These are phyloP conservation scores for honey bee (Apis mellifera) DNA, from an alignment of 1,140 invertebrate genomes.

Conservation along the genomic window Amel_HAv3.1 CM009934.2:11732001-11732500, in stretches of 20 bases:
- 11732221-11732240: slow-evolving; percentile 37
- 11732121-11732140: background rate
- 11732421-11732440: no score
- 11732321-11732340: no score
- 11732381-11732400: background rate
- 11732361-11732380: background rate
- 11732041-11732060: slow-evolving; percentile 58
- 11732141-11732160: slow-evolving; percentile 39
- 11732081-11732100: slow-evolving; percentile 41
- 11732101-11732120: slow-evolving; percentile 52
- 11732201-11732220: slow-evolving; percentile 36
- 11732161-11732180: background rate
- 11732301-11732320: background rate
- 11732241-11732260: slow-evolving; percentile 34
- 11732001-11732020: slow-evolving; percentile 47
- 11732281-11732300: no score
- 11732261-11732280: no score
- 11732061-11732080: slow-evolving; percentile 69
- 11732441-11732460: background rate
- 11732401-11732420: background rate
- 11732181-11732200: background rate
- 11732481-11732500: background rate
- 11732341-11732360: no score
- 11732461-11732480: background rate
- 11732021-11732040: background rate